Evolutionary conservation across 1,140 invertebrate species (phyloP), one percentile per base, ranked within the genome.

Genomic region (Callitettix versicolor): DNA sequence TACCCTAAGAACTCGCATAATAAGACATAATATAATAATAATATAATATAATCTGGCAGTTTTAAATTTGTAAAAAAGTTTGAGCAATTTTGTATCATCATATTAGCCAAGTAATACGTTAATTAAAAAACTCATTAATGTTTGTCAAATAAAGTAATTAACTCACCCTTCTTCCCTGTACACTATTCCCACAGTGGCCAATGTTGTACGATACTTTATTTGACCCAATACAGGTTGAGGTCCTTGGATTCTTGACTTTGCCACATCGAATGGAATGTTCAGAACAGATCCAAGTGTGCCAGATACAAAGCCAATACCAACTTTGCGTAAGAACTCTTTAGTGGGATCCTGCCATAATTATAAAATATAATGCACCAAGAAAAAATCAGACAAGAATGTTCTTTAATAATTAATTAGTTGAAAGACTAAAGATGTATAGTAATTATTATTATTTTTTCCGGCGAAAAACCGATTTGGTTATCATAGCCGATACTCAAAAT

Each of bases 241-340:
- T 1, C 91, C 88, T 71, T 95, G 93, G 60, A 96, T 95, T 55
- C 93, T 75, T 65, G 89, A 93, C 71, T 96, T 96, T 7, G 90
- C 93, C 4, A 96, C 93, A 70, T 96, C 93, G 72, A 95, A 95
- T 22, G 92, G 92, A 74, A 95, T 95, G 68, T 96, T 96, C 20
- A 90, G 72, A 64, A 82, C 81, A 1, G 89, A 94, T 18, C 84
- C 88, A 15, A 94, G 64, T 0, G 84, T 85, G 9, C 91, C 91
- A 18, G 90, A 87, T 18, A 76, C 72, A 64, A 96, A 91, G 43
- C 91, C 91, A 56, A 95, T 84, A 5, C 75, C 68, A 2, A 93
- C 76, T 69, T 86, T 84, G 18, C 81, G 71, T 6, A 78, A 61
- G 59, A 91, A 82, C 64, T 88, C 86, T 55, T 76, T 58, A 0